Evolutionary conservation across 2,888 invertebrate genomes (phyloP).

Genomic region (Cecidostiba fungosa): DNA sequence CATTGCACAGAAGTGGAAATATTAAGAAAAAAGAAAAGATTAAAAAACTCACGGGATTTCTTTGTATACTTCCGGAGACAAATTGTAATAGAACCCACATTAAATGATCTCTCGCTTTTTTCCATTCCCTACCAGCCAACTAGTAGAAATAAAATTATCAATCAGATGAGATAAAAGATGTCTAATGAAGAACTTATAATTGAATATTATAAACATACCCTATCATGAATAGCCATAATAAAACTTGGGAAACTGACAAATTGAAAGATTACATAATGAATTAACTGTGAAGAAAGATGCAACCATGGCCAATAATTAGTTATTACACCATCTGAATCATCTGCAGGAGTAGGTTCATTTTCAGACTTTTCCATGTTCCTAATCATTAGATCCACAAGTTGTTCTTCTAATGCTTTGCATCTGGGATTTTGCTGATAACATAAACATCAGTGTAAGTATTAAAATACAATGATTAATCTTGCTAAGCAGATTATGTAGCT

Average conservation of each 20-base stretch:
- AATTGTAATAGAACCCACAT: conserved; percentile 99
- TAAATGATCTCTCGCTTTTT: conserved; percentile 96
- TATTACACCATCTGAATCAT: conserved; percentile 84
- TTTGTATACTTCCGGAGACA: conserved; percentile 97
- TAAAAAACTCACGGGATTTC: conserved; percentile 88
- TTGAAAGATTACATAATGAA: conserved; percentile 96
- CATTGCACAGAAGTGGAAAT: conserved; percentile 62
- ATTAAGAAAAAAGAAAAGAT: conserved; percentile 23
- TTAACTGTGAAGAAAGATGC: conserved; percentile 95
- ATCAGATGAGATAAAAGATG: conserved; percentile 43
- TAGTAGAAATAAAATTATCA: conserved; percentile 75
- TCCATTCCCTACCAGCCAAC: conserved; percentile 89
- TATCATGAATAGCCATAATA: conserved; percentile 93
- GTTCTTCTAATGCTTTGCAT: conserved; percentile 95
- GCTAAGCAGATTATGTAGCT: neutral
- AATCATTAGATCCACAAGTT: conserved; percentile 94
- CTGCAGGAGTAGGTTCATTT: conserved; percentile 82
- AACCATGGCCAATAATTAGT: conserved; percentile 93
- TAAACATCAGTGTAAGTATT: neutral
- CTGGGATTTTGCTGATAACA: conserved; percentile 86
- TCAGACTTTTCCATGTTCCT: conserved; percentile 96
- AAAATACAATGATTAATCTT: conserved; percentile 4
- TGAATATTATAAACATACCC: conserved; percentile 80
- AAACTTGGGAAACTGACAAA: conserved; percentile 96
- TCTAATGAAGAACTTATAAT: neutral